These are phyloP conservation scores for Cantharis rufa DNA, from an alignment of 2,888 invertebrate genomes.

Conservation along the genomic window DNA sequence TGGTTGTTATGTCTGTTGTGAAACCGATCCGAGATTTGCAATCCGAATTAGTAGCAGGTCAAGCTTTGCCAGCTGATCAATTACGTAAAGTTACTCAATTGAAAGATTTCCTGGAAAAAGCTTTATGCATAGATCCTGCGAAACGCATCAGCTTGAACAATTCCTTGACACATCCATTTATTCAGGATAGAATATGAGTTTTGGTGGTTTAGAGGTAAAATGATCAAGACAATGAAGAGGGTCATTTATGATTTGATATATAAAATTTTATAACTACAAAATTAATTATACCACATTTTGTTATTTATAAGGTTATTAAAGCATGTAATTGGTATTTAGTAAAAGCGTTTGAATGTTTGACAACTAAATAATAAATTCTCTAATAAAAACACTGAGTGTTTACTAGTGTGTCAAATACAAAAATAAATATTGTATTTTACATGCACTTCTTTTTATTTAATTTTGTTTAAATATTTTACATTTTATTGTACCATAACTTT, in stretches of 20 bases:
- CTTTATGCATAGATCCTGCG: conserved; percentile 88
- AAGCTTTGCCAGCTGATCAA: conserved; percentile 85
- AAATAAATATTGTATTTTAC: conserved; percentile 28
- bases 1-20: conserved; percentile 92
- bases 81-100: conserved; percentile 89
- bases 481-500: conserved; percentile 34
- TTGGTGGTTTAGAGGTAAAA: conserved; percentile 41
- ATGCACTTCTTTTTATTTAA: conserved; percentile 9
- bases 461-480: conserved; percentile 2
- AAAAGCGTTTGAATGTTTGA: not conserved
- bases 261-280: not conserved
- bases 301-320: not conserved
- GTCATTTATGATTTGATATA: conserved; percentile 12
- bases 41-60: conserved; percentile 85
- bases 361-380: not conserved
- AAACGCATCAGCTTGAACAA: conserved; percentile 94
- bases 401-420: conserved; percentile 28
- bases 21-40: conserved; percentile 84
- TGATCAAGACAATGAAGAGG: conserved; percentile 34
- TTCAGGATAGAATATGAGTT: conserved; percentile 84
- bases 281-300: not conserved
- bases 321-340: conserved; percentile 2
- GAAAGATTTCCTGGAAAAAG: conserved; percentile 88
- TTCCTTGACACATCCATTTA: conserved; percentile 92
- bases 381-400: not conserved